Evolutionary conservation across 2,113 vertebrate species (phyloP).

Genomic region (Sceloporus tristichus): DNA sequence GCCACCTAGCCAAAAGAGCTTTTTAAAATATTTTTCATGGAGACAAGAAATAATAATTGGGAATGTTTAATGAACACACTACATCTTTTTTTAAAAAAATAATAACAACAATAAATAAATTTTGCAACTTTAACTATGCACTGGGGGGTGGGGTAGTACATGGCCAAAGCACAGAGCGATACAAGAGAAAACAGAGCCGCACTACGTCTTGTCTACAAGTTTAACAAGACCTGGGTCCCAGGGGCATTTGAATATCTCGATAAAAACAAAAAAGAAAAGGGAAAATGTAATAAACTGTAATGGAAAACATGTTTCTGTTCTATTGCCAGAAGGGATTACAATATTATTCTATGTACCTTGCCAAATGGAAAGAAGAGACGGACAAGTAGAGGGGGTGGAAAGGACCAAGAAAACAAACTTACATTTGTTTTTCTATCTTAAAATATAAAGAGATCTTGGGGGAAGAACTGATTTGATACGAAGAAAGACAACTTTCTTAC

Average conservation of each 20-base stretch:
- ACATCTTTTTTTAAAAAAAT: constrained; percentile 4
- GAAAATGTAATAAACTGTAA: constrained; percentile 66
- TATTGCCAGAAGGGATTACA: constrained; percentile 61
- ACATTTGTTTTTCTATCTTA: constrained; percentile 41
- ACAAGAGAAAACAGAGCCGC: constrained; percentile 31
- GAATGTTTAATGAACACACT: constrained; percentile 34
- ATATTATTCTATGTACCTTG: constrained; percentile 44
- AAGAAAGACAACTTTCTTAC: constrained; percentile 34
- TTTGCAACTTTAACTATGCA: constrained; percentile 40
- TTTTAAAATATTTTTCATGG: constrained; percentile 26
- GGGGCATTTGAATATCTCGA: constrained; percentile 43
- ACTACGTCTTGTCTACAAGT: constrained; percentile 50
- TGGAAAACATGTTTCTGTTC: constrained; percentile 62
- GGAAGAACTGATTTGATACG: constrained; percentile 16
- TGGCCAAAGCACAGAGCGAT: constrained; percentile 16
- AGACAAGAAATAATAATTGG: constrained; percentile 46
- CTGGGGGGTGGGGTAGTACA: constrained; percentile 18
- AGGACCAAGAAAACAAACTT: constrained; percentile 25
- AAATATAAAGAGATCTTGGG: background rate
- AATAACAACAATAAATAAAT: background rate
- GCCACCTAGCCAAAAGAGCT: background rate
- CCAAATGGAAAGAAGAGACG: constrained; percentile 49
- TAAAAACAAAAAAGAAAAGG: constrained; percentile 44
- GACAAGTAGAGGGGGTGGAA: background rate
- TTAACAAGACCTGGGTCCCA: constrained; percentile 44